Evolutionary conservation across 2,797 vertebrate species (phyloP), one percentile per base, ranked within the genome.

Genomic region (Hypotaenidia philippensis): DNA sequence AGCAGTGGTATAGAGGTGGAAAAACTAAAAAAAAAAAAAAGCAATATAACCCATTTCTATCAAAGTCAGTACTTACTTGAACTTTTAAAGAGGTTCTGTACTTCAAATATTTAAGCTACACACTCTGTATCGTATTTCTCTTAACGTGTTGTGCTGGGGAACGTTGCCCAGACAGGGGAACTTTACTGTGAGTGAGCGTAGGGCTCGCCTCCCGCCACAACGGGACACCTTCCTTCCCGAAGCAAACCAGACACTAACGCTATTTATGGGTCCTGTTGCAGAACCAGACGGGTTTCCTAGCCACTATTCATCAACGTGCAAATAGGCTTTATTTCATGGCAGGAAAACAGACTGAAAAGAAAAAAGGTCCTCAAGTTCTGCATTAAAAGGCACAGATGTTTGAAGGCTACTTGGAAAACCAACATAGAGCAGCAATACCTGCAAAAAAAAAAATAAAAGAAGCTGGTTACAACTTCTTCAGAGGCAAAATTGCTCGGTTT

Each of bases 201-300:
- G 83, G 77, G 85, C 52, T 90, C 60, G 47, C 27, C 56, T 70
- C 71, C 52, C 19, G 5, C 69, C 88, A 93, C 89, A 50, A 93
- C 21, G 0, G 93, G 89, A 93, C 93, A 93, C 91, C 83, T 92
- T 96, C 89, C 95, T 69, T 66, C 70, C 60, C 77, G 8, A 89
- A 87, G 93, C 49, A 82, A 95, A 89, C 80, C 91, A 94, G 83
- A 93, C 83, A 74, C 57, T 79, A 75, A 85, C 19, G 70, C 71
- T 94, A 95, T 96, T 97, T 94, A 95, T 77, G 90, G 90, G 91
- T 70, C 77, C 74, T 8, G 1, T 27, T 80, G 83, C 71, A 93
- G 92, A 85, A 91, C 64, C 44, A 90, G 93, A 90, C 95, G 78
- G 45, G 36, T 32, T 69, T 82, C 79, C 89, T 71, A 96, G 74